Evolutionary conservation across 2,797 vertebrate species (phyloP), one percentile per base, ranked within the genome.

Genomic region (Pseudochromis fuscus): DNA sequence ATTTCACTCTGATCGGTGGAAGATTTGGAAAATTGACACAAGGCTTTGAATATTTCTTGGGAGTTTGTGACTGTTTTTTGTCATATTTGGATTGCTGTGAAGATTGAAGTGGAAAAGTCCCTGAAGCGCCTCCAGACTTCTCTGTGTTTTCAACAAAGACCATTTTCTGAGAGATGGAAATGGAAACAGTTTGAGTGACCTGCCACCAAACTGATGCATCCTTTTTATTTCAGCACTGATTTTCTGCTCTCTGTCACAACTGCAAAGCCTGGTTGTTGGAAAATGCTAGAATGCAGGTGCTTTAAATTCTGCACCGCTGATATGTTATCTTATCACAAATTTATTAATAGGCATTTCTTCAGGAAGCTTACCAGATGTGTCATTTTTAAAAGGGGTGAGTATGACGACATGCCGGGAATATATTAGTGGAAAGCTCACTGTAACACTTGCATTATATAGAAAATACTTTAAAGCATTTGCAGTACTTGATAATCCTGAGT

Each of bases 331-430:
- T 94, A 95, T 64, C 87, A 92, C 70, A 91, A 87, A 80, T 93
- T 94, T 78, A 92, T 96, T 68, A 93, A 95, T 48, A 94, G 94
- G 89, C 93, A 89, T 49, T 92, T 96, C 67, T 94, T 96, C 58
- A 89, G 90, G 90, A 97, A 94, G 93, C 95, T 96, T 74, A 94
- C 91, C 67, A 90, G 93, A 33, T 97, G 95, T 62, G 86, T 96
- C 83, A 92, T 89, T 89, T 95, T 95, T 87, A 95, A 94, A 69
- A 95, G 93, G 88, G 95, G 96, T 96, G 94, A 92, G 93, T 92
- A 51, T 49, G 49, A 46, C 11, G 25, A n/a, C 35, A 24, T 44
- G 2, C n/a, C 6, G 2, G 25, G 7, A 25, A n/a, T n/a, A n/a
- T 27, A 3, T 56, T 59, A 28, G 33, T 40, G 4, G 12, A 8